Evolutionary conservation across 2,113 vertebrate species (phyloP).

Genomic region (Oncorhynchus clarkii): DNA sequence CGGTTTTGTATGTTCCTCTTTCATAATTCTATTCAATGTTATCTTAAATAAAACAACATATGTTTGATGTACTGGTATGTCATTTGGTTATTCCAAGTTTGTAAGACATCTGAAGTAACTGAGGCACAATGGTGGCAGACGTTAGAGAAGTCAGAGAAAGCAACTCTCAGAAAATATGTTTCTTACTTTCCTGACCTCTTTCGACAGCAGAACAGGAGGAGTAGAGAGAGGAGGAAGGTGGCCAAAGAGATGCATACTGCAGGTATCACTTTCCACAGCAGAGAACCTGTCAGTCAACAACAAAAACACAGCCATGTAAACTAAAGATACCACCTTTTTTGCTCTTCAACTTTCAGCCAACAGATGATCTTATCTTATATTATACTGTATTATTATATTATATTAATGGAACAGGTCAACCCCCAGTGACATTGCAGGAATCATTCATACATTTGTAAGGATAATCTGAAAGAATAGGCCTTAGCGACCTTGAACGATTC

Average conservation of each 20-base stretch:
- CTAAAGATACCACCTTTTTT: background rate
- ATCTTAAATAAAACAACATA: background rate
- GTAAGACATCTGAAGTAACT: too few species aligned
- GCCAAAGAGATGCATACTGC: slow-evolving; percentile 40
- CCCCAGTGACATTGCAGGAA: too few species aligned
- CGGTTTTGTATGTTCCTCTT: background rate
- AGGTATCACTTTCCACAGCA: slow-evolving; percentile 54
- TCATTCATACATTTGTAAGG: too few species aligned
- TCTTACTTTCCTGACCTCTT: slow-evolving; percentile 56
- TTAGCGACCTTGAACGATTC: too few species aligned
- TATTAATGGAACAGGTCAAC: too few species aligned
- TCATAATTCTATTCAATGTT: background rate
- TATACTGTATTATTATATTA: too few species aligned
- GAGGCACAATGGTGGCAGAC: too few species aligned
- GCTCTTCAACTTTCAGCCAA: background rate
- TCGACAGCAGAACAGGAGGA: slow-evolving; percentile 43
- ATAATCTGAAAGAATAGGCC: too few species aligned
- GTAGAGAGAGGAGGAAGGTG: slow-evolving; percentile 36
- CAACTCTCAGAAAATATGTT: background rate
- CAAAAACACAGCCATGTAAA: slow-evolving; percentile 10
- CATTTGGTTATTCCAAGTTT: background rate
- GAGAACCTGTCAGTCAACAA: slow-evolving; percentile 18
- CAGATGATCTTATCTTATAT: background rate
- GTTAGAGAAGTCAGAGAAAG: too few species aligned
- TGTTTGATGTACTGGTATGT: background rate